phyloP scores from a whole-genome alignment of 2,113 vertebrate species.

The Ardeotis arabs region DNA sequence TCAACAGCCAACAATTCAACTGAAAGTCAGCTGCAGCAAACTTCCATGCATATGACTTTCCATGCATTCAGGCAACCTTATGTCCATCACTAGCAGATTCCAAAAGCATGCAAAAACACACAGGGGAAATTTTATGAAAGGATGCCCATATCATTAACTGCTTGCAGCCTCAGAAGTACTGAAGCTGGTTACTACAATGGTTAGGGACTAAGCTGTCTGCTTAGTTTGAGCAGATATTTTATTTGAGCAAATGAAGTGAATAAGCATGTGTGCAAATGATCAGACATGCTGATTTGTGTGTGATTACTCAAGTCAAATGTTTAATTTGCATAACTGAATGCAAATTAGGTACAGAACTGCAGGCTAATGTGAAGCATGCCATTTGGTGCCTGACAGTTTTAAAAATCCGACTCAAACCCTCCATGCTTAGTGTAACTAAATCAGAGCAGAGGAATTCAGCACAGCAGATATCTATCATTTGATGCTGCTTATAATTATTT shows the following conservation, averaged over 20 bases:
- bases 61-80: constrained; percentile 7
- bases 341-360: constrained; percentile 64
- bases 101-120: not conserved
- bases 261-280: constrained; percentile 61
- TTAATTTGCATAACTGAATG: constrained; percentile 67
- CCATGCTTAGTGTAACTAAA: constrained; percentile 41
- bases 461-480: constrained; percentile 37
- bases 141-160: constrained; percentile 7
- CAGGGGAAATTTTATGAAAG: constrained; percentile 30
- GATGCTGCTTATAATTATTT: constrained; percentile 54
- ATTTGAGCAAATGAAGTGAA: constrained; percentile 54
- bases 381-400: constrained; percentile 61
- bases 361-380: constrained; percentile 57
- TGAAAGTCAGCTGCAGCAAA: constrained; percentile 28
- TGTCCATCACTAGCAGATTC: not conserved
- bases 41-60: not conserved
- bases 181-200: not conserved
- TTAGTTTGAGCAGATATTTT: constrained; percentile 8
- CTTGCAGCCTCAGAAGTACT: constrained; percentile 1
- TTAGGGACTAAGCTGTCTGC: constrained; percentile 6
- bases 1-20: not conserved
- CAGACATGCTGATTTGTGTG: constrained; percentile 61
- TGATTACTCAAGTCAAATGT: constrained; percentile 64
- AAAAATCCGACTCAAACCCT: constrained; percentile 52
- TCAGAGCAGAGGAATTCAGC: constrained; percentile 42